Conservation (phyloP, 2,113 vertebrate species). For the Gavialis gangeticus region DNA sequence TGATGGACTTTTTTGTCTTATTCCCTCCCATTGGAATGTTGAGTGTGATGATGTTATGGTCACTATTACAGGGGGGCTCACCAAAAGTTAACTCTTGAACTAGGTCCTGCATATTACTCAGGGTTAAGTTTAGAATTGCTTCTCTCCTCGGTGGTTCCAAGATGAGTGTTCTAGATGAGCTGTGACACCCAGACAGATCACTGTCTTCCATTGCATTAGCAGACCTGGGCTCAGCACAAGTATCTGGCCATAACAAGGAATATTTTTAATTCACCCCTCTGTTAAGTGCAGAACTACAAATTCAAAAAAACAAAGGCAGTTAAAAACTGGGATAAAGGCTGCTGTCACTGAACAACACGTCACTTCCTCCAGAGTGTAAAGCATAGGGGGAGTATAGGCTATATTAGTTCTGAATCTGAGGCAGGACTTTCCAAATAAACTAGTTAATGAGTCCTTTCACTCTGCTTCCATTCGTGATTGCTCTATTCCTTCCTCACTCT, state of each 20-base stretch:
- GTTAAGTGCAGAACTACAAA: neutral
- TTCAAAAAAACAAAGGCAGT: neutral
- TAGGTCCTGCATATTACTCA: too few species aligned
- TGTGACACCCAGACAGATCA: too few species aligned
- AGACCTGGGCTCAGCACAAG: neutral
- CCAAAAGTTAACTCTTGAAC: too few species aligned
- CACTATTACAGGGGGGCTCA: too few species aligned
- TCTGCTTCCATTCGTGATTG: neutral
- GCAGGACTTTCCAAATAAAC: constrained; percentile 20
- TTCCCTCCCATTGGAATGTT: too few species aligned
- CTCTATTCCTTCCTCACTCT: neutral
- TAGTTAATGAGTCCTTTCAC: constrained; percentile 39
- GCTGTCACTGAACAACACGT: neutral
- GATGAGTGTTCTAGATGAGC: too few species aligned
- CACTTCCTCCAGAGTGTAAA: neutral
- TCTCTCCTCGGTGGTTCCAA: too few species aligned
- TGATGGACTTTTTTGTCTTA: too few species aligned
- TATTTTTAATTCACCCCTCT: neutral
- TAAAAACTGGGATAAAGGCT: neutral
- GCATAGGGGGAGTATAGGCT: constrained; percentile 3
- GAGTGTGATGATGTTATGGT: too few species aligned
- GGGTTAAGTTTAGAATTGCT: too few species aligned
- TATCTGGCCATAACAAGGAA: neutral
- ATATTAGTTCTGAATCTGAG: constrained; percentile 42
- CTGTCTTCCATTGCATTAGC: neutral